Evolutionary conservation across 2,797 vertebrate genomes (phyloP).

Genomic region (Tinamus major): DNA sequence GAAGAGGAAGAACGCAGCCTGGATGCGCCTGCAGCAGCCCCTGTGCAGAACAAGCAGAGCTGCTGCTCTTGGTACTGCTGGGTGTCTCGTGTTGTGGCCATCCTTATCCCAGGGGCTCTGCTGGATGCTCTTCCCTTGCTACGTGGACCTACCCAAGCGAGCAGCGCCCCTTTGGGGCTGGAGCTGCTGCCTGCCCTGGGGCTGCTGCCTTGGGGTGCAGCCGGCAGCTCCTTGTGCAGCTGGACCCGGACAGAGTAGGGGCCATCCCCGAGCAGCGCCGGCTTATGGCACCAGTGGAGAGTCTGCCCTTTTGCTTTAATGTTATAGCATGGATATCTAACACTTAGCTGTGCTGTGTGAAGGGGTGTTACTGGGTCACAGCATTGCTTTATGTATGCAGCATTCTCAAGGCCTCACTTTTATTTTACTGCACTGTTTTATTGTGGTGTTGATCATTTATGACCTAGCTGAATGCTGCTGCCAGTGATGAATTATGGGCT

Average conservation of each 20-base stretch:
- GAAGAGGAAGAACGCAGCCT: not conserved
- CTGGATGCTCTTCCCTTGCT: not conserved
- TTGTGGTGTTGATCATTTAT: not conserved
- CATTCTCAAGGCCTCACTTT: not conserved
- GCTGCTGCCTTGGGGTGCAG: not conserved
- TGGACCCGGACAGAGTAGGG: not conserved
- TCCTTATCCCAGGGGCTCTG: not conserved
- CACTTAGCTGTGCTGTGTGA: not conserved
- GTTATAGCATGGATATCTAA: not conserved
- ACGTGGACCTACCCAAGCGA: rapidly evolving
- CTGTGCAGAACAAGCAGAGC: not conserved
- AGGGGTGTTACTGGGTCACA: not conserved
- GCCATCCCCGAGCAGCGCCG: not conserved
- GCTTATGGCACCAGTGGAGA: not conserved
- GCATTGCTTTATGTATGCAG: not conserved
- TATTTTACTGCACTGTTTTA: rapidly evolving
- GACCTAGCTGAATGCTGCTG: not conserved
- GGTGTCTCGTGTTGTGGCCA: no score
- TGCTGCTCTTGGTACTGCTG: no score
- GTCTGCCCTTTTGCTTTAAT: not conserved
- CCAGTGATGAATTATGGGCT: rapidly evolving
- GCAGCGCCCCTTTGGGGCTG: not conserved
- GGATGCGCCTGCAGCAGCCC: not conserved
- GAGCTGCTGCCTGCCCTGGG: not conserved
- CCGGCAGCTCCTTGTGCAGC: not conserved